Evolutionary conservation across 2,113 vertebrate species (phyloP).

Genomic region (Pyrgilauda ruficollis): DNA sequence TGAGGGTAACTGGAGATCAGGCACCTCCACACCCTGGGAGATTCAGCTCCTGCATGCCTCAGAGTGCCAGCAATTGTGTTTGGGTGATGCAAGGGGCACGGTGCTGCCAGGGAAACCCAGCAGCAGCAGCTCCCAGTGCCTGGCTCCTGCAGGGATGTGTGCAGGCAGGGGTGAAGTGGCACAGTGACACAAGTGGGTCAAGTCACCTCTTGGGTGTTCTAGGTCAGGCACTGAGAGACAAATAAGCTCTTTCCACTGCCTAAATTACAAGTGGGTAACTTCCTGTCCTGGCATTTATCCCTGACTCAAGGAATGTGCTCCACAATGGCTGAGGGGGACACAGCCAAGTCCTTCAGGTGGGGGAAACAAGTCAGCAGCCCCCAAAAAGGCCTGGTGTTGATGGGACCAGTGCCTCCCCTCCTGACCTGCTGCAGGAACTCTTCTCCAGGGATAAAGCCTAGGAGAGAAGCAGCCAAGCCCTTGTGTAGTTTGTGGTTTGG

Average conservation of each 20-base stretch:
- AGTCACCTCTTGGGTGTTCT: background rate
- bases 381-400: background rate
- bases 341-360: background rate
- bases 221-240: background rate
- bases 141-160: background rate
- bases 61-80: background rate
- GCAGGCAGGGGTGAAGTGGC: background rate
- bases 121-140: background rate
- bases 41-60: background rate
- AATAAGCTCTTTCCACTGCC: background rate
- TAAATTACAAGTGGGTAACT: background rate
- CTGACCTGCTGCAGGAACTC: background rate
- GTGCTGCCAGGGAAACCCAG: background rate
- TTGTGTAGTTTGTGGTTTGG: conserved; percentile 15
- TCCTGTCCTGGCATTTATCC: background rate
- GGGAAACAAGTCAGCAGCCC: background rate
- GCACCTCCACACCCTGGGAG: background rate
- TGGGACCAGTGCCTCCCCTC: background rate
- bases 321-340: background rate
- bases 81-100: background rate
- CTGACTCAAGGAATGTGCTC: background rate
- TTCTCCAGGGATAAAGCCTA: background rate
- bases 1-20: background rate
- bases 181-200: background rate
- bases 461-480: conserved; percentile 5